phyloP scores from a whole-genome alignment of 2,888 invertebrate genomes.

The Caenorhabditis parvicauda region DNA sequence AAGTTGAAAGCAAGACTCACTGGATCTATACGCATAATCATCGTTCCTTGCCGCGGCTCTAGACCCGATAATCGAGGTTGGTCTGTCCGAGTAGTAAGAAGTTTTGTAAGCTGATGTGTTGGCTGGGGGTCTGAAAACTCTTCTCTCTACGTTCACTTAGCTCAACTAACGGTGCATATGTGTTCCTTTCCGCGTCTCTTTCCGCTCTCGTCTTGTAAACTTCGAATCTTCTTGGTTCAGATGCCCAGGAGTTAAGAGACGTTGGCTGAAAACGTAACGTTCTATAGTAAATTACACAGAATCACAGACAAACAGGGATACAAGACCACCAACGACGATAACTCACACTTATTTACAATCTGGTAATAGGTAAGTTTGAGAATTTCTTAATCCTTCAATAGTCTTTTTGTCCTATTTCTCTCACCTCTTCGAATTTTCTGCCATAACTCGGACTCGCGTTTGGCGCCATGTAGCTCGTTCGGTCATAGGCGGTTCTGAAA shows the following conservation, averaged over 20 bases:
- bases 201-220: constrained; percentile 61
- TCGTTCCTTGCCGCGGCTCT: no score
- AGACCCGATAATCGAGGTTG: no score
- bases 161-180: no score
- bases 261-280: constrained; percentile 17
- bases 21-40: no score
- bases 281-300: background rate
- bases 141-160: no score
- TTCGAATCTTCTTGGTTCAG: constrained; percentile 50
- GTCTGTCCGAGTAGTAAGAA: no score
- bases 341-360: constrained; percentile 17
- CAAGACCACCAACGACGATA: constrained; percentile 3
- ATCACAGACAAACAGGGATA: constrained; percentile 1
- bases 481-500: constrained; percentile 24
- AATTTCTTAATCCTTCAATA: no score
- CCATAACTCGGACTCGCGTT: constrained; percentile 39
- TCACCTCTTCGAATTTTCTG: constrained; percentile 43
- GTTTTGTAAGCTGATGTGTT: no score
- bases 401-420: no score
- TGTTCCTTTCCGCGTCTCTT: constrained; percentile 52
- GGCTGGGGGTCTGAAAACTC: no score
- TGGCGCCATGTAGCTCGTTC: constrained; percentile 13
- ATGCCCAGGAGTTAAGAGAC: constrained; percentile 40
- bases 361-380: constrained; percentile 18
- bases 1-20: no score